Base-by-base conservation (phyloP, 2,113 vertebrate species). In the Passer domesticus region DNA sequence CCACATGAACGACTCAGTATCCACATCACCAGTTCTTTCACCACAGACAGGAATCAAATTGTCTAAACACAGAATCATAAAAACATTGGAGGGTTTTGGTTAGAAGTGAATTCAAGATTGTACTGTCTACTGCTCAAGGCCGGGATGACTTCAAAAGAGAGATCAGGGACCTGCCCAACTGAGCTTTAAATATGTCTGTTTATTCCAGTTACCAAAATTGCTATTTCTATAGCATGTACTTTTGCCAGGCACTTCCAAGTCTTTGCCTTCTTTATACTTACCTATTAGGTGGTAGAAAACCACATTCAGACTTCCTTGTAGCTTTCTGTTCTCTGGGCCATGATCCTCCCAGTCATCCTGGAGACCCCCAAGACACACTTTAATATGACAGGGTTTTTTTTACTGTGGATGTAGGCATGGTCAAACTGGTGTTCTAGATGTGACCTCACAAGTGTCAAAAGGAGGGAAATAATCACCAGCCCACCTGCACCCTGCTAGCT, bases 331-430 rank as follows among this genome's bases (percentile, higher is more conserved):
- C 37, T 91, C 23, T 37, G 43, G 13, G n/a, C 9, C 24, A 14
- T 33, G 37, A 9, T 49, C 27, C 9, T 69, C 31, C 13, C 24
- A 37, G 28, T 67, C n/a, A 43, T 31, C 5, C 35, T 75, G 46
- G 41, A 72, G 56, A 44, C 15, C 1, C 7, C 31, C 37, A 46
- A 53, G 46, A 68, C 24, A 50, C 39, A 41, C 22, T 86, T 56
- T 56, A 39, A 27, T 8, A 81, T 33, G 5, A 16, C 15, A 15
- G 6, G 30, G 43, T 7, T 68, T 68, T 49, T 53, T 28, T n/a
- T 62, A 25, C 9, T 11, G 23, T 66, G 18, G 30, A 19, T 3
- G 2, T 1, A 59, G 11, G 11, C 0, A 1, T 33, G 9, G 15
- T 80, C 53, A 81, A 69, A 59, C 10, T 56, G 10, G 4, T 80